Conservation (phyloP, 2,113 vertebrate species). For the Rana temporaria region DNA sequence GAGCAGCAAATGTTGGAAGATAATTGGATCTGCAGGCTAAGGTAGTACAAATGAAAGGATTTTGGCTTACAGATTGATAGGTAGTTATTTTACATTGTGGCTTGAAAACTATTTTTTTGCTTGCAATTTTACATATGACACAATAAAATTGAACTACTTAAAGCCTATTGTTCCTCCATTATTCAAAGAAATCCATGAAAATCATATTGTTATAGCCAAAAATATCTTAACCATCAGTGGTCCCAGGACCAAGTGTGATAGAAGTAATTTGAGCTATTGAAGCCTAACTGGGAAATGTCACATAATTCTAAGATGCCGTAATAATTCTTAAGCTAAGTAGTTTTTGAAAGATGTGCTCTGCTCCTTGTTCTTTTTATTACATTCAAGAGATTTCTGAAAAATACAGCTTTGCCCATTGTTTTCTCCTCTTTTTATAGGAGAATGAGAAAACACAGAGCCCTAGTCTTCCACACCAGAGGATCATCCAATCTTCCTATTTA, state of each 20-base stretch:
- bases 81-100: conserved; percentile 58
- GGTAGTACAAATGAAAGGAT: conserved; percentile 61
- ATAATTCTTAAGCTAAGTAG: background rate
- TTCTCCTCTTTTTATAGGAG: too few relatives aligned
- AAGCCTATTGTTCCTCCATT: conserved; percentile 35
- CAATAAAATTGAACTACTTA: conserved; percentile 43
- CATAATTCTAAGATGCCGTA: conserved; percentile 6
- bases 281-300: conserved; percentile 2
- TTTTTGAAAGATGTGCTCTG: background rate
- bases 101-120: conserved; percentile 60
- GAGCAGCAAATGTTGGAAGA: conserved; percentile 72
- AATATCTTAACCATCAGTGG: conserved; percentile 18
- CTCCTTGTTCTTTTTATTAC: too few relatives aligned
- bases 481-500: too few relatives aligned
- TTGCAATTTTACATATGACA: conserved; percentile 48
- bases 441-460: too few relatives aligned
- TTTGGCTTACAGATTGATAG: conserved; percentile 66
- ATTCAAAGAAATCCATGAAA: background rate
- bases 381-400: too few relatives aligned
- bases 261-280: conserved; percentile 12
- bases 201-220: conserved; percentile 15
- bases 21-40: conserved; percentile 74
- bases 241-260: conserved; percentile 6
- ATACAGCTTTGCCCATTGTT: too few relatives aligned
- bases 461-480: too few relatives aligned